phyloP scores from a whole-genome alignment of 2,797 vertebrate species.

The Coranthus polyacanthus region DNA sequence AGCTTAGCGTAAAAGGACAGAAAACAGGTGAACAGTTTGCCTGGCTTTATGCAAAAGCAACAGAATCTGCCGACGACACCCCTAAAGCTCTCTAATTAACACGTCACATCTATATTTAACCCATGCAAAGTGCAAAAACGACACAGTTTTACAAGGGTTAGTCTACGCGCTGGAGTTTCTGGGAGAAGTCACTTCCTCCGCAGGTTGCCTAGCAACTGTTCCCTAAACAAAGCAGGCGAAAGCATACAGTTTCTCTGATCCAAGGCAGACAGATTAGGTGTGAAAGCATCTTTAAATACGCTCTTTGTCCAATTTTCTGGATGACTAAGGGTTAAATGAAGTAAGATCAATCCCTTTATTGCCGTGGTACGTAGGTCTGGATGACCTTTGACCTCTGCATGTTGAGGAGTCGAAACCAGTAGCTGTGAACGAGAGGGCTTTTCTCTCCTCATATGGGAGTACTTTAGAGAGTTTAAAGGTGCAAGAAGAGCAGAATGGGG shows the following conservation, averaged over 20 bases:
- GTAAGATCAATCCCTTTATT: slow-evolving; percentile 6
- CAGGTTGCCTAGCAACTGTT: no score
- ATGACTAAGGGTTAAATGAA: slow-evolving; percentile 14
- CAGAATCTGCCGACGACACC: no score
- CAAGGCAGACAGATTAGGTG: not conserved
- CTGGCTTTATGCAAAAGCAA: no score
- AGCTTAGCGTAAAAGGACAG: no score
- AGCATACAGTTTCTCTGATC: not conserved
- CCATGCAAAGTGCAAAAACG: no score
- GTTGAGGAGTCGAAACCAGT: not conserved
- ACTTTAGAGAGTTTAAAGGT: slow-evolving; percentile 1
- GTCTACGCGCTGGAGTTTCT: no score
- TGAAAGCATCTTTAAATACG: not conserved
- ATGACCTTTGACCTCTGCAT: slow-evolving; percentile 42
- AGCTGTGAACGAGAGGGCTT: slow-evolving; percentile 1
- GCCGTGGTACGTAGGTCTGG: not conserved
- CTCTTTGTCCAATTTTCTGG: slow-evolving; percentile 3
- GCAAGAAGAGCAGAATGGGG: not conserved
- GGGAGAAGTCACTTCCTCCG: no score
- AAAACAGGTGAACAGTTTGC: no score
- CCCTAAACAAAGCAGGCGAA: not conserved
- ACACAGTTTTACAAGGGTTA: no score
- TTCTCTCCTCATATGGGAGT: slow-evolving; percentile 25
- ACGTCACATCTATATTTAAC: no score
- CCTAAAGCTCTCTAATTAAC: no score